These are phyloP conservation scores for Rhyacichthys aspro DNA, from an alignment of 2,797 vertebrate genomes.

Conservation along the genomic window DNA sequence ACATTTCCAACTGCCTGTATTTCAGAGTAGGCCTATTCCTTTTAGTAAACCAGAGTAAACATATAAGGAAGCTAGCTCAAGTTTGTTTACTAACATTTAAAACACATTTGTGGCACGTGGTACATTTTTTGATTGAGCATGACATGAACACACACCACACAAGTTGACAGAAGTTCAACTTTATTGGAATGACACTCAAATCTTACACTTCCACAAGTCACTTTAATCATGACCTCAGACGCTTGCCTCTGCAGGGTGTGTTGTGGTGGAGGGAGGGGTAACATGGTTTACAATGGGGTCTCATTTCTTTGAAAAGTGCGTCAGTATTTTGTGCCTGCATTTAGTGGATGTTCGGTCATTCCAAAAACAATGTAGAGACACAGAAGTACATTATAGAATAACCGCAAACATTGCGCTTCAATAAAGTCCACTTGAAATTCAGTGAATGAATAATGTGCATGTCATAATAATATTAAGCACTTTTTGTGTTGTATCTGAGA, in stretches of 20 bases:
- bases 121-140: no score
- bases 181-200: constrained; percentile 85
- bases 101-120: no score
- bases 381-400: constrained; percentile 54
- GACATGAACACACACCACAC: neutral
- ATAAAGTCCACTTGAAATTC: constrained; percentile 62
- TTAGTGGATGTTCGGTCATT: constrained; percentile 64
- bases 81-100: no score
- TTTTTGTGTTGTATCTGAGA: neutral
- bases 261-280: constrained; percentile 40
- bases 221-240: constrained; percentile 58
- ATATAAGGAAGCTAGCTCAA: no score
- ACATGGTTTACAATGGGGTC: constrained; percentile 62
- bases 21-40: no score
- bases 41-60: no score
- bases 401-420: constrained; percentile 58
- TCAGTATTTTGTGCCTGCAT: constrained; percentile 72
- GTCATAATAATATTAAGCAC: constrained; percentile 23
- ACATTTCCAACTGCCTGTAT: no score
- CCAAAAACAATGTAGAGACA: constrained; percentile 69
- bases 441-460: constrained; percentile 47
- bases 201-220: constrained; percentile 76
- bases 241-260: constrained; percentile 62
- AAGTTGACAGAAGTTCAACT: constrained; percentile 74
- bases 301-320: constrained; percentile 74